Conservation (phyloP, 2,797 vertebrate species). For the Pseudochromis fuscus region DNA sequence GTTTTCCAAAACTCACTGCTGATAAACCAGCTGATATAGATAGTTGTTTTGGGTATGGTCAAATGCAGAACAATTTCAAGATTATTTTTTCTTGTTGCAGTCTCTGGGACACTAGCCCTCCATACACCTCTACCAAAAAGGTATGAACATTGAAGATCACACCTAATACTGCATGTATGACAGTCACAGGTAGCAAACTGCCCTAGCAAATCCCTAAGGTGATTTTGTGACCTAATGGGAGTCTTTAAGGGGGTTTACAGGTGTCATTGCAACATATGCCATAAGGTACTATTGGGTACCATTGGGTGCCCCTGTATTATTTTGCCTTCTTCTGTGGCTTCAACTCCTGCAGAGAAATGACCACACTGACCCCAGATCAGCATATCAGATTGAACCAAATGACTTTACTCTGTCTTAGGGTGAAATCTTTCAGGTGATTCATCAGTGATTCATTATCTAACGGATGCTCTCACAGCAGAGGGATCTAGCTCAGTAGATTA, state of each 20-base stretch:
- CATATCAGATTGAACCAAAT: slow-evolving; percentile 52
- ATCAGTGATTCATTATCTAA: slow-evolving; percentile 84
- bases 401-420: slow-evolving; percentile 57
- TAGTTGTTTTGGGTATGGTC: neutral
- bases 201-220: no score
- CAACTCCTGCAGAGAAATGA: slow-evolving; percentile 36
- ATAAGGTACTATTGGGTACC: no score
- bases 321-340: no score
- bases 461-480: slow-evolving; percentile 73
- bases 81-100: slow-evolving; percentile 16
- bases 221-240: no score
- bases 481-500: slow-evolving; percentile 81
- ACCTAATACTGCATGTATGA: no score
- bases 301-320: no score
- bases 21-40: slow-evolving; percentile 11
- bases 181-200: no score
- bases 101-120: neutral
- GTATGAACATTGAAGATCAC: no score
- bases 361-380: slow-evolving; percentile 44
- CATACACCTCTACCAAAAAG: no score
- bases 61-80: slow-evolving; percentile 5
- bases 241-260: no score
- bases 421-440: slow-evolving; percentile 78
- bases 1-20: slow-evolving; percentile 9
- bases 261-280: no score